Evolutionary conservation across 2,797 vertebrate genomes (phyloP), one percentile per base, ranked within the genome.

Genomic region (Cryptoblepharus egeriae): DNA sequence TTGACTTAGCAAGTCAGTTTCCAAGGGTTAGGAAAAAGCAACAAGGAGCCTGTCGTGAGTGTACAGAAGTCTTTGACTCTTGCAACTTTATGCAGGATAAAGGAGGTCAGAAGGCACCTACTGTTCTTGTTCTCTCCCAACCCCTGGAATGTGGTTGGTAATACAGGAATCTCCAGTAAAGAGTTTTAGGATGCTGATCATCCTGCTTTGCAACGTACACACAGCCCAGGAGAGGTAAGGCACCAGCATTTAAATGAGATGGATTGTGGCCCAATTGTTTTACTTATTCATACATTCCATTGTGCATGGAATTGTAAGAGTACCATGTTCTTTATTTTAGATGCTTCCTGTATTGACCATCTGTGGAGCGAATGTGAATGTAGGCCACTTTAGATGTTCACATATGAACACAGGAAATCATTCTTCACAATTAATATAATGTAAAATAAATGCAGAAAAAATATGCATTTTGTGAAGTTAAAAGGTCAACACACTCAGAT

Each of bases 401-500:
- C 35, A 24, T 57, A 45, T 58, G 74, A 82, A 87, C 69, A 45
- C 26, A 39, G 72, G 8, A 39, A 73, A 85, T n/a, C 12, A 84
- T 79, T 79, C 35, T 80, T 72, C 75, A 73, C 35, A 76, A 89
- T 67, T 79, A 85, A 82, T 5, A 84, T 57, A 39, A 90, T 71
- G 78, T 88, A 89, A 84, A 88, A 90, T 49, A 92, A 84, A 71
- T 82, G 80, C 80, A 16, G 30, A 76, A 24, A 77, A 86, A 61
- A 52, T 74, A 81, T 81, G 32, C 32, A 80, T 58, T 58, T 57
- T 16, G 37, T 85, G 80, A 67, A 88, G 87, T 77, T 63, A 81
- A 87, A 91, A 88, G 87, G 61, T 80, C 83, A 91, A 83, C 85
- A 77, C 82, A 87, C 73, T 72, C 20, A 70, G 71, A 57, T 79